Evolutionary conservation across 2,888 invertebrate species (phyloP), one percentile per base, ranked within the genome.

Genomic region (Parnassius smintheus): DNA sequence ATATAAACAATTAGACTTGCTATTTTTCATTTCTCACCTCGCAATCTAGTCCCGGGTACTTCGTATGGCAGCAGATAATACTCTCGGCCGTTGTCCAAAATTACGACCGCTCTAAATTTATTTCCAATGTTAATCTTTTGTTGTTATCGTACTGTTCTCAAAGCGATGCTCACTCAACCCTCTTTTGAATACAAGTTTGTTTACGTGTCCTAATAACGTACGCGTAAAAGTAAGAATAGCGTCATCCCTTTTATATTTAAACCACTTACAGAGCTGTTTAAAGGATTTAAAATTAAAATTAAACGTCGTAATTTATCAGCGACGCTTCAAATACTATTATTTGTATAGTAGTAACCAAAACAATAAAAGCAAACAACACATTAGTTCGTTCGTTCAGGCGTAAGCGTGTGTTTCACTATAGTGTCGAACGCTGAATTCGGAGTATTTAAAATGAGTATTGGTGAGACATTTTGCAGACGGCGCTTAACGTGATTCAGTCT

Each of bases 401-500:
- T 44, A 41, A 25, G 18, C 46, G 46, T n/a, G 59, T 61, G 61
- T 61, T 46, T 48, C 52, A 46, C 59, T 49, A 61, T 57, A 65
- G 64, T 67, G 67, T 65, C 68, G 68, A 66, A 68, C 70, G 70
- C 68, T 68, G 71, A 74, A 67, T 70, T 76, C 77, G 75, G 70
- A 78, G 77, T 76, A 80, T 85, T 35, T 35, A 35, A 82, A 85
- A 86, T 84, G 78, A 78, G 77, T 77, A 76, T 73, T 78, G 80
- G 83, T 85, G 89, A 91, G 90, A 90, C 90, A 81, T 90, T 91
- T 91, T 91, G 91, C 91, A 91, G 91, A 91, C 91, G 91, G 91
- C 90, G 91, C 91, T 88, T 88, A 78, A 78, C 76, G 83, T 88
- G 87, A 88, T 83, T 88, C 88, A 89, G 87, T 86, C 86, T 88